phyloP scores from a whole-genome alignment of 2,113 vertebrate genomes.

The Vulpes lagopus region DNA sequence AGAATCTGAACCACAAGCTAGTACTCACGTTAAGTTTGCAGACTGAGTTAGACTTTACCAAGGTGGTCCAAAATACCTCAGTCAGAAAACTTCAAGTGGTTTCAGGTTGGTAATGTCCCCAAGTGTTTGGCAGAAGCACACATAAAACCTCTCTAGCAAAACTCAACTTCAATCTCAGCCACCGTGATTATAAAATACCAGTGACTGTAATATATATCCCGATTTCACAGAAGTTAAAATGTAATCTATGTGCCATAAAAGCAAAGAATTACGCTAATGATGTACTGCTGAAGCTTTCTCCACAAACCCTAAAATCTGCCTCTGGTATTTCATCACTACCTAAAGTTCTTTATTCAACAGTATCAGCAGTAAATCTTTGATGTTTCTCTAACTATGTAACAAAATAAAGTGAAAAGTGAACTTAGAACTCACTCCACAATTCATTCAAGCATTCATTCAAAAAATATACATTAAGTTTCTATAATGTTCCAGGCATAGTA shows the following conservation, averaged over 20 bases:
- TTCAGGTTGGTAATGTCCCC: neutral
- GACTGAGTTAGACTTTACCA: neutral
- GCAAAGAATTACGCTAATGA: neutral
- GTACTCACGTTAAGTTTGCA: neutral
- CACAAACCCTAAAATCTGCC: neutral
- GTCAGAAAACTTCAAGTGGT: constrained; percentile 28
- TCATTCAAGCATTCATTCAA: neutral
- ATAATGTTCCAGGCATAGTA: neutral
- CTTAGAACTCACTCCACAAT: neutral
- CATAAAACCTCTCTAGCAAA: constrained; percentile 42
- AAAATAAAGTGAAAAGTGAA: constrained; percentile 43
- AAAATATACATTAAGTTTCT: constrained; percentile 25
- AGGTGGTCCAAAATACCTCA: neutral
- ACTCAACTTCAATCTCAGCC: neutral
- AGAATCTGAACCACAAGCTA: neutral
- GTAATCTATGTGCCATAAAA: neutral
- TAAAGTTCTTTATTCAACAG: neutral
- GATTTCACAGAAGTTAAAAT: constrained; percentile 15
- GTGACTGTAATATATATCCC: neutral
- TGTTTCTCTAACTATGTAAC: neutral
- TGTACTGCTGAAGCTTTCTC: neutral
- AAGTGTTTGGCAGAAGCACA: constrained; percentile 47
- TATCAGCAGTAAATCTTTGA: neutral
- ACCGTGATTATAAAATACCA: neutral
- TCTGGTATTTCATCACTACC: neutral